Conservation (phyloP, 2,888 invertebrate genomes). For the Himalopsyche japonica region DNA sequence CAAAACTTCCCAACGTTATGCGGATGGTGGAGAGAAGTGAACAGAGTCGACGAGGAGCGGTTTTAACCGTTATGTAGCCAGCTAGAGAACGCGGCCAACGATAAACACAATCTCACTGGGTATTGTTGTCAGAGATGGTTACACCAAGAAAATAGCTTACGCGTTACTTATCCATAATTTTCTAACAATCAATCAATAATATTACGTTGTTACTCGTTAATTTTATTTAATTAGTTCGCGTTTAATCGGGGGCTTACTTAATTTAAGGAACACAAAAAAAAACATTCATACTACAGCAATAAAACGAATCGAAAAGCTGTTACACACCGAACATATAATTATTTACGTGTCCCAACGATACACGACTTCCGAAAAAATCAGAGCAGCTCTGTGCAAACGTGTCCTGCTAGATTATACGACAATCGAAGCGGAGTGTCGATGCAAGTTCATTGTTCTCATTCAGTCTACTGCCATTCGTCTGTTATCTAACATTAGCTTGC, state of each 20-base stretch:
- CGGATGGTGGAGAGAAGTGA: neutral
- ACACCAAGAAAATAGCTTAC: too few relatives aligned
- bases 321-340: too few relatives aligned
- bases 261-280: too few relatives aligned
- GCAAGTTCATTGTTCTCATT: constrained; percentile 1
- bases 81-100: neutral
- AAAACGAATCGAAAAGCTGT: too few relatives aligned
- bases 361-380: neutral
- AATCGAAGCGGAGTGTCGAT: neutral
- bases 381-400: neutral
- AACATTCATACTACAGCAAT: too few relatives aligned
- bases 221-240: too few relatives aligned
- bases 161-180: too few relatives aligned
- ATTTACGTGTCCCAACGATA: neutral
- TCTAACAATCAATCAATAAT: too few relatives aligned
- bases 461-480: neutral
- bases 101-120: neutral
- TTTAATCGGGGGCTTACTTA: too few relatives aligned
- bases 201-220: too few relatives aligned
- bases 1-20: neutral
- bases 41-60: neutral
- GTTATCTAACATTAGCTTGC: neutral
- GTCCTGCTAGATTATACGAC: neutral
- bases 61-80: neutral
- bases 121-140: neutral